These are phyloP conservation scores for Hypomesus transpacificus DNA, from an alignment of 2,113 vertebrate genomes.

Conservation along the genomic window DNA sequence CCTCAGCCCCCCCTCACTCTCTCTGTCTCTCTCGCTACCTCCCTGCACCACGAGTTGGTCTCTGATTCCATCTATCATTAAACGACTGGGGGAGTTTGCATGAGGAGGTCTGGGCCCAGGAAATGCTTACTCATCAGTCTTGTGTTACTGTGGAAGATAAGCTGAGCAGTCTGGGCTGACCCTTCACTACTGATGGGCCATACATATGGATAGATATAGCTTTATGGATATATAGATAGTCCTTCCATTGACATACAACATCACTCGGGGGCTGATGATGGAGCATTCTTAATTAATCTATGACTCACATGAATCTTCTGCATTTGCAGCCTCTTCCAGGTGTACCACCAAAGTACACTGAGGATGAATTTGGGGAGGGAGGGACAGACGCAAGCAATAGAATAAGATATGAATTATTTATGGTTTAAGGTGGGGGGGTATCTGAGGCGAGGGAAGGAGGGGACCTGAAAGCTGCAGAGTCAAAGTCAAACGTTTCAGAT, in stretches of 20 bases:
- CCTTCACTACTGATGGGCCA: constrained; percentile 34
- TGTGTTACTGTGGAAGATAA: constrained; percentile 32
- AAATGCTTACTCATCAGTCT: constrained; percentile 66
- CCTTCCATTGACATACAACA: constrained; percentile 27
- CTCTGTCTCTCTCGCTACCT: neutral
- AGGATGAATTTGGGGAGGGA: neutral
- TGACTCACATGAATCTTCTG: no score
- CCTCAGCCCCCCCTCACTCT: constrained; percentile 23
- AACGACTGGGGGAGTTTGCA: constrained; percentile 21
- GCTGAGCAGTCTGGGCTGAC: constrained; percentile 46
- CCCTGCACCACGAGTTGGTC: constrained; percentile 30
- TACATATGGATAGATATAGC: neutral
- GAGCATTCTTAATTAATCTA: no score
- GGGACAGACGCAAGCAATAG: neutral
- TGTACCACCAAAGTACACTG: neutral
- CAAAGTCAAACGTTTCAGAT: constrained; percentile 11
- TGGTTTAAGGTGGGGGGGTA: constrained; percentile 27
- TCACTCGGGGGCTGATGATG: neutral
- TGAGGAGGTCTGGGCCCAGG: constrained; percentile 14
- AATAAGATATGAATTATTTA: constrained; percentile 50
- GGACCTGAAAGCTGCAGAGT: neutral
- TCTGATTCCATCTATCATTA: constrained; percentile 44
- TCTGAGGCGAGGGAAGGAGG: neutral
- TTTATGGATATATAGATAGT: neutral
- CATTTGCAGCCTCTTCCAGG: no score